Evolutionary conservation across 2,797 vertebrate genomes (phyloP).

Genomic region (Esox masquinongy): DNA sequence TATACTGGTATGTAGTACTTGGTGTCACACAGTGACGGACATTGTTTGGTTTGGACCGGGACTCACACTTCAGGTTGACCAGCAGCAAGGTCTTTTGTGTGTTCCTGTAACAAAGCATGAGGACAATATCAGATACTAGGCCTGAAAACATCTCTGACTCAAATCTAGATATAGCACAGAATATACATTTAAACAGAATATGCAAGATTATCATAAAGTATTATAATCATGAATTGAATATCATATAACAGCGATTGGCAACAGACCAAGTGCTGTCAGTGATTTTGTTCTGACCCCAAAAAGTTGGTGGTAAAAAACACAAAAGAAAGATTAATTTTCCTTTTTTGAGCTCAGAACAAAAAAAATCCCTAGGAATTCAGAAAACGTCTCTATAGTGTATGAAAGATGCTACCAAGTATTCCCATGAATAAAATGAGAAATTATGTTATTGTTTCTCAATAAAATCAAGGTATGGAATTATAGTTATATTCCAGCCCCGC

Average conservation of each 20-base stretch:
- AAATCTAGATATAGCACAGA: background rate
- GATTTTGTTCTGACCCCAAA: no score
- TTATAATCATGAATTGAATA: background rate
- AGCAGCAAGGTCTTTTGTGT: constrained; percentile 70
- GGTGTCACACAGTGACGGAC: background rate
- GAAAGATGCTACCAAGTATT: no score
- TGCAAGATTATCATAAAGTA: background rate
- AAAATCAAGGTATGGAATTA: no score
- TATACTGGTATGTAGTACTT: background rate
- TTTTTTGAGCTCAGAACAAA: no score
- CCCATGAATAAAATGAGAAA: no score
- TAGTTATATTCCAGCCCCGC: no score
- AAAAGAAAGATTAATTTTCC: no score
- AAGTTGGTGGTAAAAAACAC: no score
- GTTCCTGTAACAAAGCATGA: constrained; percentile 59
- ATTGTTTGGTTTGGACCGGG: background rate
- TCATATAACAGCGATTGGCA: background rate
- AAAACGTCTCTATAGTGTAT: no score
- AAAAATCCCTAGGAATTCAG: no score
- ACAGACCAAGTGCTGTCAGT: no score
- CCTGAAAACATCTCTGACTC: background rate
- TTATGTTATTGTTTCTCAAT: no score
- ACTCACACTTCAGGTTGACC: constrained; percentile 73
- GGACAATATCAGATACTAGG: constrained; percentile 5
- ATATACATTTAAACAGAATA: background rate